These are phyloP conservation scores for Coturnix japonica DNA, from an alignment of 2,113 vertebrate species.

Conservation along the genomic window DNA sequence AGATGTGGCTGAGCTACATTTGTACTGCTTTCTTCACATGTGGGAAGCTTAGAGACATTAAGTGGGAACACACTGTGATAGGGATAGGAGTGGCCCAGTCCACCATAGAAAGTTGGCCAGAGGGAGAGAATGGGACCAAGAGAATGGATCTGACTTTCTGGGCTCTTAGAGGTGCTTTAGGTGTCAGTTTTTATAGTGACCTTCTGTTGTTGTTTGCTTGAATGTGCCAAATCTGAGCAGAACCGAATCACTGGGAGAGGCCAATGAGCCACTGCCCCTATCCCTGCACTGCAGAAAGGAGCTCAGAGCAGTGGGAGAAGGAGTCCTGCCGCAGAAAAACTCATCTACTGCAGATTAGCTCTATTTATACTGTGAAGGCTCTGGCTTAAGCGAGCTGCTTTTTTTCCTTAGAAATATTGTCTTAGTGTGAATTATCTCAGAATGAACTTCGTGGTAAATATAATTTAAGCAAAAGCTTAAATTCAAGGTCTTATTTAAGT, in stretches of 20 bases:
- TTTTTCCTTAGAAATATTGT: constrained; percentile 24
- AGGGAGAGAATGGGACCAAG: too few relatives aligned
- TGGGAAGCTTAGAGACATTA: fast-evolving
- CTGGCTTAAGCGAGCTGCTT: constrained; percentile 11
- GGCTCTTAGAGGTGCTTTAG: background rate
- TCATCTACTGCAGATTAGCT: constrained; percentile 34
- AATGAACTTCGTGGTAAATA: constrained; percentile 42
- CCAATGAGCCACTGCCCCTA: background rate
- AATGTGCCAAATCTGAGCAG: background rate
- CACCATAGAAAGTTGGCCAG: too few relatives aligned
- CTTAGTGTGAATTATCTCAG: constrained; percentile 40
- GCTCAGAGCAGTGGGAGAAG: background rate
- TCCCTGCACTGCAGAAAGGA: background rate
- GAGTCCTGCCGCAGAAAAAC: constrained; percentile 29
- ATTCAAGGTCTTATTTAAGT: constrained; percentile 65
- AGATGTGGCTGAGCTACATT: background rate
- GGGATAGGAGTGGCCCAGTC: background rate
- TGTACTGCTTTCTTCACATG: background rate
- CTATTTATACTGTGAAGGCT: constrained; percentile 48
- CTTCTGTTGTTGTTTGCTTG: background rate
- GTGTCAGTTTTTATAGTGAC: background rate
- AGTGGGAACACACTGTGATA: background rate
- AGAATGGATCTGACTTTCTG: background rate
- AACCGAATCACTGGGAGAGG: background rate
- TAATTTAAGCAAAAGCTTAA: constrained; percentile 36